Conservation (phyloP, 2,113 vertebrate species). For the Synodontis membranacea region DNA sequence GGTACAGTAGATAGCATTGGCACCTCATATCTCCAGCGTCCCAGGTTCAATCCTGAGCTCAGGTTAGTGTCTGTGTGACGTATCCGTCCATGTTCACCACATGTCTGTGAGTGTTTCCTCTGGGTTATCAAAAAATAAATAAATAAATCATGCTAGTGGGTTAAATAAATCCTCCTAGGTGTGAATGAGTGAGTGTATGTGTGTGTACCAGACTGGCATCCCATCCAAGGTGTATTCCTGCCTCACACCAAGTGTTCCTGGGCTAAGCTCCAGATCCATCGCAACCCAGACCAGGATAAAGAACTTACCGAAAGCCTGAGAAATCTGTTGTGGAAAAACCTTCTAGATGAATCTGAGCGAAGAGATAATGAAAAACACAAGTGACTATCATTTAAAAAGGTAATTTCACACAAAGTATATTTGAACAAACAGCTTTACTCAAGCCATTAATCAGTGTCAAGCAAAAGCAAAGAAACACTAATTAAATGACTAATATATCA, state of each 20-base stretch:
- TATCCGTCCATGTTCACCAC: background rate
- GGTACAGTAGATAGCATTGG: background rate
- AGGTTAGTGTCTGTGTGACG: background rate
- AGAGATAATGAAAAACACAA: background rate
- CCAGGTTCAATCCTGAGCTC: background rate
- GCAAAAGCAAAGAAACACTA: background rate
- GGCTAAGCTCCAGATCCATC: background rate
- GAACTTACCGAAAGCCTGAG: background rate
- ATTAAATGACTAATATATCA: constrained; percentile 9
- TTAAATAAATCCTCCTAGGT: background rate
- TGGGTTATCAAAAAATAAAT: background rate
- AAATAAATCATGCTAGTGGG: background rate
- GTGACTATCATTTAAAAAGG: background rate
- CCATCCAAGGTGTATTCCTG: background rate
- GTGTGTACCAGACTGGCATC: background rate
- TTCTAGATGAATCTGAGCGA: background rate
- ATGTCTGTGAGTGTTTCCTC: background rate
- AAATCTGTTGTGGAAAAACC: background rate
- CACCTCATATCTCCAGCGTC: background rate
- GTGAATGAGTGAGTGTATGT: background rate
- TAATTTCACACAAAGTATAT: background rate
- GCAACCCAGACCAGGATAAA: background rate
- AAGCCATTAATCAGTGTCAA: background rate
- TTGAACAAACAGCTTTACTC: background rate
- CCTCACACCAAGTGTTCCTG: background rate